Evolutionary conservation across 2,797 vertebrate genomes (phyloP).

Genomic region (Enteromius fasciolatus): DNA sequence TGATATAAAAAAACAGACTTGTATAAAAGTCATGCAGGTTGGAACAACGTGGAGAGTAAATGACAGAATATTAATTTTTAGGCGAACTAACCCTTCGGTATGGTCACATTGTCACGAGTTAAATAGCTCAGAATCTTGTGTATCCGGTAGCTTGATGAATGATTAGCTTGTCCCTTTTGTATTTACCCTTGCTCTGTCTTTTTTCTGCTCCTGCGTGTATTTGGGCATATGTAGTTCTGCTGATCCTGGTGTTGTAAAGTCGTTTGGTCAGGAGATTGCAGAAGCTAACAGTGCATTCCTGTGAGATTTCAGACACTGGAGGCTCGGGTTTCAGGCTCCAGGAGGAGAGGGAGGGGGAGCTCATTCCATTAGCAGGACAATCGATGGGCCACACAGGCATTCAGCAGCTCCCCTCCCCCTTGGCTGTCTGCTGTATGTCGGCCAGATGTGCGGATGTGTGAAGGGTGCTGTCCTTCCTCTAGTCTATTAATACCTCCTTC

Average conservation of each 20-base stretch:
- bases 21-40: not conserved
- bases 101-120: not conserved
- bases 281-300: constrained; percentile 36
- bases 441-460: constrained; percentile 61
- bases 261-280: constrained; percentile 36
- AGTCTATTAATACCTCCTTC: constrained; percentile 59
- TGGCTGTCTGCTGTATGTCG: constrained; percentile 53
- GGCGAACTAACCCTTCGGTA: not conserved
- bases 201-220: not conserved
- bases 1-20: not conserved
- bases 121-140: not conserved
- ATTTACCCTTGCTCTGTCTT: constrained; percentile 4
- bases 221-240: constrained; percentile 9
- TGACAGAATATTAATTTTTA: not conserved
- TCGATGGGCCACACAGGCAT: constrained; percentile 61
- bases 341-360: constrained; percentile 28
- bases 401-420: constrained; percentile 45
- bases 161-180: not conserved
- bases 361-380: constrained; percentile 59
- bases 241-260: constrained; percentile 1
- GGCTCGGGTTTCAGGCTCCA: constrained; percentile 37
- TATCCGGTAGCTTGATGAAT: not conserved
- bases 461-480: constrained; percentile 50
- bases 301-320: constrained; percentile 29
- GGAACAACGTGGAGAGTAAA: not conserved